Evolutionary conservation across 2,113 vertebrate genomes (phyloP), one percentile per base, ranked within the genome.

Genomic region (Oreochromis aureus): DNA sequence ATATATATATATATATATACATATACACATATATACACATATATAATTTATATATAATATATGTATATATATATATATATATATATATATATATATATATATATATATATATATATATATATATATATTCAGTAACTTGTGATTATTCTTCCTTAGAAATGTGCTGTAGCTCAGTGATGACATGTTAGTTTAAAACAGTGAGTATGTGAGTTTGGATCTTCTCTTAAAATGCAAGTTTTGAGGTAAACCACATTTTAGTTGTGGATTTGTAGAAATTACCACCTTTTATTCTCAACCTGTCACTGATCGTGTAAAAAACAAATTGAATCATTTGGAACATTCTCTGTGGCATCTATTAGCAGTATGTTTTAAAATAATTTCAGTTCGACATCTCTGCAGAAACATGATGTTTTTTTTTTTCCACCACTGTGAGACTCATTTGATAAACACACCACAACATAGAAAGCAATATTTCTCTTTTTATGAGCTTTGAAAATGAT

Each of bases 21-120:
- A 1, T 48, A 2, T 7, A 4, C 4, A 16, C 7, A 15, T 6
- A 0, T 16, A 0, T 2, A 4, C n/a, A n/a, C n/a, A n/a, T n/a
- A n/a, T n/a, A n/a, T n/a, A n/a, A n/a, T n/a, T 2, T 32, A 34
- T 7, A 34, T 34, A 7, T 34, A 2, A 2, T 34, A 2, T 34
- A 34, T 34, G 7, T 34, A 34, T 34, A 34, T 7, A 34, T 34
- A 34, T 34, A 9, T 10, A 10, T 10, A 9, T 10, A 6, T 32
- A 6, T 34, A 2, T 7, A 2, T 34, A 6, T 34, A 6, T 36
- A 36, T 11, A 5, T 46, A 15, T 2, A 1, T 15, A 0, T 6
- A 3, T 46, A 2, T 3, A 6, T 3, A 15, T 4, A 1, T 48
- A 2, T 7, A 4, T 7, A 16, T 16, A 15, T 6, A 0, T 16